These are phyloP conservation scores for Chamaea fasciata DNA, from an alignment of 2,113 vertebrate genomes.

Conservation along the genomic window DNA sequence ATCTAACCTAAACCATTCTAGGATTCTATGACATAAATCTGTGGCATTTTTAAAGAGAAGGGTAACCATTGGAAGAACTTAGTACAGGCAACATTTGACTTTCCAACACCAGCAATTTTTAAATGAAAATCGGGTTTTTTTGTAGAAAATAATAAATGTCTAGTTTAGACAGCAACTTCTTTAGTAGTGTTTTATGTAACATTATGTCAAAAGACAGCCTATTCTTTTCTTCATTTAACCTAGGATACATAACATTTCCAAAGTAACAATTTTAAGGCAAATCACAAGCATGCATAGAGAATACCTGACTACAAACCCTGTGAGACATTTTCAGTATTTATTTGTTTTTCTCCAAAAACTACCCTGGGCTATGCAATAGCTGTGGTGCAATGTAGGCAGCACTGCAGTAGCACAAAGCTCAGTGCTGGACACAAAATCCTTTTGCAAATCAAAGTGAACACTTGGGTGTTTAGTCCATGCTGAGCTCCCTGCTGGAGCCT, in stretches of 20 bases:
- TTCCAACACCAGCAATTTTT: neutral
- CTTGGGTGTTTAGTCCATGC: neutral
- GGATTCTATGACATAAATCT: neutral
- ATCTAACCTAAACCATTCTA: neutral
- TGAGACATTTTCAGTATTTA: neutral
- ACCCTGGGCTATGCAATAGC: neutral
- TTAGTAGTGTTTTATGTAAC: neutral
- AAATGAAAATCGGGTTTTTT: neutral
- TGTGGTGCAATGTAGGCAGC: accelerated
- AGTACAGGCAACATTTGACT: neutral
- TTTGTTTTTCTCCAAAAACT: neutral
- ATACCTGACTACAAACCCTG: neutral
- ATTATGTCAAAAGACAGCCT: neutral
- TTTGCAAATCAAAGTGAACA: neutral
- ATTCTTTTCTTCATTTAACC: neutral
- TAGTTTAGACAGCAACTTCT: neutral
- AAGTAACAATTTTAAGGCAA: neutral
- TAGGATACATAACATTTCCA: neutral
- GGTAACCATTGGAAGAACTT: neutral
- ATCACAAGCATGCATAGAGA: neutral
- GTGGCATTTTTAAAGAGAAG: neutral
- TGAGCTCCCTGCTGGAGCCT: slow-evolving; percentile 5
- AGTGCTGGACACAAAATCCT: neutral
- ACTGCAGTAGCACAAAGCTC: neutral
- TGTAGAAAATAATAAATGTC: neutral